Conservation (phyloP, 2,113 vertebrate genomes). For the Naja naja region DNA sequence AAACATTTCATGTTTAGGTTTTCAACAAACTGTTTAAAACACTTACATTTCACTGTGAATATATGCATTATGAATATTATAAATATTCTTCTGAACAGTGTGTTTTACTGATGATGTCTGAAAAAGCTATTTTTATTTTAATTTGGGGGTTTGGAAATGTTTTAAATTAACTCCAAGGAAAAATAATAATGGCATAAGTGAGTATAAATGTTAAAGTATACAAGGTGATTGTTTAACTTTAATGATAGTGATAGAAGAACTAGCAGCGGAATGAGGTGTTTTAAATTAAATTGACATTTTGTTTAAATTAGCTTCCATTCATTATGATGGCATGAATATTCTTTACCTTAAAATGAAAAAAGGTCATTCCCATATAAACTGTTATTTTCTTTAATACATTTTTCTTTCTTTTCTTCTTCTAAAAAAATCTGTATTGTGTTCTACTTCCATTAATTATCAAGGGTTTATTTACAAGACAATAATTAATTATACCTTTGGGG, state of each 20-base stretch:
- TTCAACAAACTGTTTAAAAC: constrained; percentile 38
- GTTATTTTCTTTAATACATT: constrained; percentile 43
- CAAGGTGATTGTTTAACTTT: constrained; percentile 32
- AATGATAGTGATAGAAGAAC: neutral
- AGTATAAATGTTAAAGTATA: constrained; percentile 32
- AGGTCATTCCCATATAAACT: constrained; percentile 45
- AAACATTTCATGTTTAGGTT: constrained; percentile 23
- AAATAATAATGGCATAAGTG: constrained; percentile 48
- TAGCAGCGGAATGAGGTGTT: neutral
- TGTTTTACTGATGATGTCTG: constrained; percentile 24
- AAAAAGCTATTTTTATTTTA: constrained; percentile 51
- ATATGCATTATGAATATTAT: neutral
- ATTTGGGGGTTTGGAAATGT: constrained; percentile 43
- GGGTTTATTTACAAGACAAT: constrained; percentile 92
- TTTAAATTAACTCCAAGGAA: constrained; percentile 51
- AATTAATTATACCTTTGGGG: constrained; percentile 98
- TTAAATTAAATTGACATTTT: constrained; percentile 44
- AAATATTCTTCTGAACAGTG: constrained; percentile 3
- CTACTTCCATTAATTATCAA: constrained; percentile 78
- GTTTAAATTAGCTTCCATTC: constrained; percentile 29
- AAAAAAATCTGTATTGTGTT: constrained; percentile 73
- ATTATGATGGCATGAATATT: constrained; percentile 13
- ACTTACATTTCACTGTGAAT: constrained; percentile 20
- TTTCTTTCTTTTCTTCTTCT: constrained; percentile 28
- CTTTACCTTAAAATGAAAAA: constrained; percentile 36